Conservation (phyloP, 2,888 invertebrate species). For the Lathronympha strigana region DNA sequence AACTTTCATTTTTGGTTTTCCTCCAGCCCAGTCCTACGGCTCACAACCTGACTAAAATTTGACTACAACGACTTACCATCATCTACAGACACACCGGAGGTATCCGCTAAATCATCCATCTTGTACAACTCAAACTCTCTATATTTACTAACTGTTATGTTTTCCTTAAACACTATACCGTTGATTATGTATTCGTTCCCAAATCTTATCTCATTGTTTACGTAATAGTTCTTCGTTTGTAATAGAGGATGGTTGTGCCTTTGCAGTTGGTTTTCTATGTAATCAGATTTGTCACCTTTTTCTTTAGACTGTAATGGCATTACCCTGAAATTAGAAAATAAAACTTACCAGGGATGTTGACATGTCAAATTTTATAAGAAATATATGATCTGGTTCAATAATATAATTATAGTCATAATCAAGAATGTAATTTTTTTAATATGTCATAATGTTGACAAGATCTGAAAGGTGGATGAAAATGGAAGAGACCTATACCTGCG, state of each 20-base stretch:
- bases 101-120: conserved; percentile 6
- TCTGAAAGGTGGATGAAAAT: no score
- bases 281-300: neutral
- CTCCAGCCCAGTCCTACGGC: no score
- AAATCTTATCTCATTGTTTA: conserved; percentile 10
- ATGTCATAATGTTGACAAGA: no score
- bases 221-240: neutral
- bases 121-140: conserved; percentile 24
- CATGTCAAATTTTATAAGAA: no score
- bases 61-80: conserved; percentile 17
- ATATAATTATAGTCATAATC: no score
- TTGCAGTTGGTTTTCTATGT: conserved; percentile 10
- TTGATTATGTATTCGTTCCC: conserved; percentile 6
- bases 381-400: no score
- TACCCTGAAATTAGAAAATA: conserved; percentile 14
- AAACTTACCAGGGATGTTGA: neutral
- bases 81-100: neutral
- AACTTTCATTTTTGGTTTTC: no score
- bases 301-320: neutral
- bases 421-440: no score
- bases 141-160: neutral
- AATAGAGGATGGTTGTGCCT: no score
- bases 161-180: conserved; percentile 4
- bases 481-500: no score
- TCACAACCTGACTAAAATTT: no score